Percentiles rank a stretch among this genome's conserved stretches.
phyloP scores from a whole-genome alignment of 2,797 vertebrate species.

The Pogonophryne albipinna region DNA sequence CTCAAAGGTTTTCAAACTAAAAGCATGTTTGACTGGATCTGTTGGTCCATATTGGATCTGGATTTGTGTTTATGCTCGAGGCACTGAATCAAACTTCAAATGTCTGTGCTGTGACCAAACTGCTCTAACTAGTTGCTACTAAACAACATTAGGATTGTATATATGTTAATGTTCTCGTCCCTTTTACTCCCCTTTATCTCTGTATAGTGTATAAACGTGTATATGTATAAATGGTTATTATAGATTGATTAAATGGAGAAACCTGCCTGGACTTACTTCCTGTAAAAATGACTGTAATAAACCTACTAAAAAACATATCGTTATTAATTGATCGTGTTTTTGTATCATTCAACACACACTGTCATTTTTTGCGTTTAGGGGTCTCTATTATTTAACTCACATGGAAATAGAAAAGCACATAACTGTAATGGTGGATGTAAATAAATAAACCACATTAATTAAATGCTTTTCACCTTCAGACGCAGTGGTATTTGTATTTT shows the following conservation, averaged over 20 bases:
- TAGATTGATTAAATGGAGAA: conserved; percentile 31
- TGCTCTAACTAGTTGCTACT: background rate
- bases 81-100: conserved; percentile 7
- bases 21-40: background rate
- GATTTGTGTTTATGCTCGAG: conserved; percentile 9
- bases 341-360: background rate
- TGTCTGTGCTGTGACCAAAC: background rate
- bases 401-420: background rate
- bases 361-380: too few relatives aligned
- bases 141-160: conserved; percentile 15
- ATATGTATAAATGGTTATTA: background rate
- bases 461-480: background rate
- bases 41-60: conserved; percentile 84
- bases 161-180: conserved; percentile 8
- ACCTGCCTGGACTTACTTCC: conserved; percentile 16
- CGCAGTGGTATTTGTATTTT: too few relatives aligned
- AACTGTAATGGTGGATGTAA: background rate
- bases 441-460: background rate
- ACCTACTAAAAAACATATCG: background rate
- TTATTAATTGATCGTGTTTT: background rate
- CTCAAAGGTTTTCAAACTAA: background rate
- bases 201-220: conserved; percentile 26
- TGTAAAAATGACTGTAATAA: conserved; percentile 21
- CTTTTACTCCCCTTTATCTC: background rate
- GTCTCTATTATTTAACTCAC: too few relatives aligned